These are phyloP conservation scores for Podocnemis expansa DNA, from an alignment of 2,113 vertebrate species.

Conservation along the genomic window DNA sequence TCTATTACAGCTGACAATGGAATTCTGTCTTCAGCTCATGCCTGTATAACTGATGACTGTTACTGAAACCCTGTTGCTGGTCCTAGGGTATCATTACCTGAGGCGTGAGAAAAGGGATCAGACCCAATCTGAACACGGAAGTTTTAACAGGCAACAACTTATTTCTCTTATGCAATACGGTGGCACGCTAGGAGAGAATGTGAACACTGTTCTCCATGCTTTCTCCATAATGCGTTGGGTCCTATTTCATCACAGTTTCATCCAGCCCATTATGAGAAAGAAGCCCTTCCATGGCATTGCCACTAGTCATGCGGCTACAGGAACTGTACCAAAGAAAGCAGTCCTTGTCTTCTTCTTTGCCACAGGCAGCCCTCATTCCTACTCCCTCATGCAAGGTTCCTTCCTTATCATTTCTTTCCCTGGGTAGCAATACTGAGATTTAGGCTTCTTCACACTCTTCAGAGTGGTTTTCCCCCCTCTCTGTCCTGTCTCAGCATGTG, in stretches of 20 bases:
- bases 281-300: no score
- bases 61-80: background rate
- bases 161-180: no score
- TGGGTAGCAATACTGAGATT: background rate
- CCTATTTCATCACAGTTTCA: background rate
- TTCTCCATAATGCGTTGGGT: background rate
- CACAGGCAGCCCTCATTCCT: background rate
- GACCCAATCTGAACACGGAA: background rate
- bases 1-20: background rate
- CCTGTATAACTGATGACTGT: no score
- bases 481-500: background rate
- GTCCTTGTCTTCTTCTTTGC: background rate
- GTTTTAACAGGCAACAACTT: background rate
- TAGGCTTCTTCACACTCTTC: background rate
- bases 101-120: background rate
- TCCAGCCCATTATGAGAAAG: no score
- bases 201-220: background rate
- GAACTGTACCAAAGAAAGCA: background rate
- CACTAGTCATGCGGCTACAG: background rate
- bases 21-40: background rate
- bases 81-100: no score
- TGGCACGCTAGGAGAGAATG: background rate
- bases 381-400: no score
- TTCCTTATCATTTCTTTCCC: background rate
- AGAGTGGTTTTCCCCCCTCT: background rate